phyloP scores from a whole-genome alignment of 2,888 invertebrate genomes.

The Dynastes maya region DNA sequence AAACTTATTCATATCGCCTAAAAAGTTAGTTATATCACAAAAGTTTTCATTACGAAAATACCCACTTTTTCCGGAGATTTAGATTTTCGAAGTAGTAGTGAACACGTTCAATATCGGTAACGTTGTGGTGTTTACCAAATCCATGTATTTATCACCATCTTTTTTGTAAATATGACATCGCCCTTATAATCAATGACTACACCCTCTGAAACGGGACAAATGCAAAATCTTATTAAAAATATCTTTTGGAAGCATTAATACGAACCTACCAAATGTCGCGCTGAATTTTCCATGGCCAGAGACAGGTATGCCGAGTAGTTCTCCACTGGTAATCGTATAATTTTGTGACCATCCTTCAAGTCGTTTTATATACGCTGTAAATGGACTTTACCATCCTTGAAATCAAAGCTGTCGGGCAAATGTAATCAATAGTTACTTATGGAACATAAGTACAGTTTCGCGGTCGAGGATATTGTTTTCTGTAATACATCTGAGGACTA shows the following conservation, averaged over 20 bases:
- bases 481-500: too few relatives aligned
- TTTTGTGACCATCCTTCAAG: background rate
- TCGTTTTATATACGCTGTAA: background rate
- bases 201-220: conserved; percentile 16
- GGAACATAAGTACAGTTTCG: background rate
- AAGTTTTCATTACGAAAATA: background rate
- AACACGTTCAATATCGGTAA: background rate
- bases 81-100: conserved; percentile 34
- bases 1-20: too few relatives aligned
- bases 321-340: conserved; percentile 16
- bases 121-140: background rate
- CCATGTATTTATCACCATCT: conserved; percentile 29
- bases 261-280: conserved; percentile 24
- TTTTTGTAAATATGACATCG: conserved; percentile 25
- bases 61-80: conserved; percentile 21
- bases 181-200: conserved; percentile 14
- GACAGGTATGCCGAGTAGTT: conserved; percentile 6
- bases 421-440: background rate
- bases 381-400: background rate
- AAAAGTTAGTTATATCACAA: too few relatives aligned
- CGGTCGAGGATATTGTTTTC: too few relatives aligned
- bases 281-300: conserved; percentile 32
- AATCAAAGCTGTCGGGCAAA: background rate
- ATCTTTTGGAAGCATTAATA: background rate
- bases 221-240: background rate